Percentiles rank a stretch among this genome's conserved stretches.
phyloP scores from a whole-genome alignment of 1,140 invertebrate genomes.

The Zaprionus inermis region DNA sequence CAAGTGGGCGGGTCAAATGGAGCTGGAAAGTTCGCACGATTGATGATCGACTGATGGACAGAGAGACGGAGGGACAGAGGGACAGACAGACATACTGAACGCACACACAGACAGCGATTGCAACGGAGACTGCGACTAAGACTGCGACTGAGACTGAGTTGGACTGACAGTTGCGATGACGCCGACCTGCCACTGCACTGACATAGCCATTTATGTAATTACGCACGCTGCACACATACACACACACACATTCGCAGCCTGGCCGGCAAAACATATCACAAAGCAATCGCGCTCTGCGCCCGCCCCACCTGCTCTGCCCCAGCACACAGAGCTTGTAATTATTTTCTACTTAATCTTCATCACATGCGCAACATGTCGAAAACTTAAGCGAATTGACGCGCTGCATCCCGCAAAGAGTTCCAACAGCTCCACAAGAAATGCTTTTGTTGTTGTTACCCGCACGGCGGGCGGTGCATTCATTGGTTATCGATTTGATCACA shows the following conservation, averaged over 20 bases:
- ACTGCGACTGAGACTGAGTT: background rate
- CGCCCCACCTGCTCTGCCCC: background rate
- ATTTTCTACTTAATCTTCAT: constrained; percentile 83
- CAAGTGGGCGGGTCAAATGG: constrained; percentile 68
- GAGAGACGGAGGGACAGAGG: constrained; percentile 17
- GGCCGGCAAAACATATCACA: constrained; percentile 51
- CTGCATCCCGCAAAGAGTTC: constrained; percentile 32
- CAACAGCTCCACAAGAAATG: constrained; percentile 3
- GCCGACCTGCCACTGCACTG: constrained; percentile 78
- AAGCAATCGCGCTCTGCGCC: constrained; percentile 56
- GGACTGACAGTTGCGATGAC: constrained; percentile 63
- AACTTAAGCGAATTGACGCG: constrained; percentile 77
- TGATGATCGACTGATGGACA: constrained; percentile 68
- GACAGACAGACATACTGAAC: constrained; percentile 3
- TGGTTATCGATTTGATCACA: constrained; percentile 23
- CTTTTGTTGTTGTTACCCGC: constrained; percentile 14
- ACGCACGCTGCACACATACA: constrained; percentile 28
- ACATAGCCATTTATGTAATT: constrained; percentile 79
- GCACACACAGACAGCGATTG: background rate
- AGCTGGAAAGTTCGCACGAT: constrained; percentile 78
- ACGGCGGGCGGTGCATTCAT: constrained; percentile 29
- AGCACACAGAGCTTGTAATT: constrained; percentile 66
- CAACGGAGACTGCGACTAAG: background rate
- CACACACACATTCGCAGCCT: background rate
- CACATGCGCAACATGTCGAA: constrained; percentile 80